Conservation (phyloP, 2,797 vertebrate species). For the Helostoma temminkii region DNA sequence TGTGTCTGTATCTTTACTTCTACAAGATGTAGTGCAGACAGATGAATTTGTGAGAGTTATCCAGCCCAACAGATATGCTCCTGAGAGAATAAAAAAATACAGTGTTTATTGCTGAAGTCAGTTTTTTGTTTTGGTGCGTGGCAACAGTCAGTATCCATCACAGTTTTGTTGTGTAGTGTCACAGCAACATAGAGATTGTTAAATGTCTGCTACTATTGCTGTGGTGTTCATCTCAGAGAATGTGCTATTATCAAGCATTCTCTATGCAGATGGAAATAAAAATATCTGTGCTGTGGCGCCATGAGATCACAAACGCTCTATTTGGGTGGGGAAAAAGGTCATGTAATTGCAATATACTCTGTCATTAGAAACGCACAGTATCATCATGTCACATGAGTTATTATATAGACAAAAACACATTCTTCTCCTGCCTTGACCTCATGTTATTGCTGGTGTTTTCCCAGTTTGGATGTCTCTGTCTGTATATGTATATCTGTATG, state of each 20-base stretch:
- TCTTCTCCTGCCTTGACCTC: conserved; percentile 40
- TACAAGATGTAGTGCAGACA: conserved; percentile 47
- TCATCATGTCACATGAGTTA: conserved; percentile 57
- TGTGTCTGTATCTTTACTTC: conserved; percentile 56
- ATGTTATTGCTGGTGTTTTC: conserved; percentile 11
- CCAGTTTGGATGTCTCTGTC: conserved; percentile 21
- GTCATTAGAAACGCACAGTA: conserved; percentile 58
- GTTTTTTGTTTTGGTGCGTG: conserved; percentile 52
- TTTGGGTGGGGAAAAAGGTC: conserved; percentile 44
- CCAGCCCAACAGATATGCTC: conserved; percentile 44
- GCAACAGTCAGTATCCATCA: conserved; percentile 63
- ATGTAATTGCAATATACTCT: conserved; percentile 50
- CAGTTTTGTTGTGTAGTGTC: conserved; percentile 43
- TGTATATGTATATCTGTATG: conserved; percentile 8
- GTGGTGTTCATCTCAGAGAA: conserved; percentile 41
- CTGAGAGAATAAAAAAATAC: conserved; percentile 24
- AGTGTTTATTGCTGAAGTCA: conserved; percentile 48
- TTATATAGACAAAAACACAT: conserved; percentile 31
- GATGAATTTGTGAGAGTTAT: conserved; percentile 35
- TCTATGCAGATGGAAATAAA: conserved; percentile 37
- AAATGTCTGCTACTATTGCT: conserved; percentile 30
- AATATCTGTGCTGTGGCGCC: conserved; percentile 60
- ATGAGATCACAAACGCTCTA: conserved; percentile 50
- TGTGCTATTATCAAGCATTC: conserved; percentile 53
- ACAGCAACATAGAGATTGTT: conserved; percentile 49